A percentile compares a stretch with the other conserved stretches of the same genome.
Evolutionary conservation across 2,888 invertebrate genomes (phyloP).

Genomic region (Idaea biselata): DNA sequence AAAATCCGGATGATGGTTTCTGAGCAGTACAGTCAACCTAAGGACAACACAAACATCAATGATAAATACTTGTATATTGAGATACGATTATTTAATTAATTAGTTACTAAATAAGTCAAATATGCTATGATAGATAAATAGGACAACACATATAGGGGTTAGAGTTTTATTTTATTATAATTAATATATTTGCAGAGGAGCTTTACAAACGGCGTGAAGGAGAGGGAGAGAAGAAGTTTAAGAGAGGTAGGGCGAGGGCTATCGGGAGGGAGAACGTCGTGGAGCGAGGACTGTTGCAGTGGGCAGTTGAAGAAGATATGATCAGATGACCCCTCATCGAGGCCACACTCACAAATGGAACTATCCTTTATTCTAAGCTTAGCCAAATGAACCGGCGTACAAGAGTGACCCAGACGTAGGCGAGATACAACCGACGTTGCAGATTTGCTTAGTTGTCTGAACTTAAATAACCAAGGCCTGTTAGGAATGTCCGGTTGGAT

Average conservation of each 20-base stretch:
- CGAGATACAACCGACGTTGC: conserved; percentile 14
- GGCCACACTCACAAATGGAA: conserved; percentile 23
- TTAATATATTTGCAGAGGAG: no score
- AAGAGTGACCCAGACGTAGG: conserved; percentile 16
- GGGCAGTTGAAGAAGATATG: conserved; percentile 10
- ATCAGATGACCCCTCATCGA: conserved; percentile 13
- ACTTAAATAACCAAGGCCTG: conserved; percentile 10
- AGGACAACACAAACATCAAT: no score
- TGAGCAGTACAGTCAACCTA: no score
- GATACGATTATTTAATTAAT: no score
- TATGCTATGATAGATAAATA: no score
- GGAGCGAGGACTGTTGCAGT: neutral
- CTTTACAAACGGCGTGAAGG: no score
- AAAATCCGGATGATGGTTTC: no score
- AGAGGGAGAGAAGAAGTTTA: neutral
- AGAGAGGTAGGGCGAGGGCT: conserved; percentile 8
- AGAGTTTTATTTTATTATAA: no score
- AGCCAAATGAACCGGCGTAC: conserved; percentile 16
- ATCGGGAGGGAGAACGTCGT: conserved; percentile 6
- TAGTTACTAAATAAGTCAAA: no score
- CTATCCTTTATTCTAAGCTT: conserved; percentile 16
- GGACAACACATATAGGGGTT: no score
- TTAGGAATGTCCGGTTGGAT: conserved; percentile 1
- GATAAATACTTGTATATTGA: no score
- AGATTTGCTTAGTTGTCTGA: conserved; percentile 2